phyloP scores from a whole-genome alignment of 2,113 vertebrate species.

The Romanogobio albipinnatus region DNA sequence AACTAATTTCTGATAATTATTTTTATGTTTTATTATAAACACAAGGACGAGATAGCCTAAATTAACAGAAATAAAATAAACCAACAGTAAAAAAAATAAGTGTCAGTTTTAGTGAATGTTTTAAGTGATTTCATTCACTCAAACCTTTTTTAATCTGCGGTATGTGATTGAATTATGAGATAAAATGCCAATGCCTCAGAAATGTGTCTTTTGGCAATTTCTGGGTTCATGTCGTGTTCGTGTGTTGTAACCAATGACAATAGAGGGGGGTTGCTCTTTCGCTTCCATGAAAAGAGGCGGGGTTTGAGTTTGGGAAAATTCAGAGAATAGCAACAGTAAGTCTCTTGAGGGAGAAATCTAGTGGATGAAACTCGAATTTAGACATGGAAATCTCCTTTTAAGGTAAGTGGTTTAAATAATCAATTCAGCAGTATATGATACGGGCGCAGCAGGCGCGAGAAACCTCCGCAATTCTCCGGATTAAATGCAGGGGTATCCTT shows the following conservation, averaged over 20 bases:
- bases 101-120: background rate
- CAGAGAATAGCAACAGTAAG: conserved; percentile 35
- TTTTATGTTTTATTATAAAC: background rate
- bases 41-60: background rate
- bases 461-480: background rate
- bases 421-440: background rate
- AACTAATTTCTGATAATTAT: background rate
- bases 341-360: conserved; percentile 32
- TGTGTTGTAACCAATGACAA: conserved; percentile 49
- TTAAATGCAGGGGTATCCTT: conserved; percentile 1
- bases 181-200: background rate
- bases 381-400: conserved; percentile 53
- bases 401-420: conserved; percentile 49
- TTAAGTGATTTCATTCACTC: background rate
- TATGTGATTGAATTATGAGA: background rate
- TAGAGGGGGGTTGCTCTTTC: conserved; percentile 26
- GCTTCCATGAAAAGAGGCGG: conserved; percentile 61
- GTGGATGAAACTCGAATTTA: conserved; percentile 1
- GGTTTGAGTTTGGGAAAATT: conserved; percentile 53
- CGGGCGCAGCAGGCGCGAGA: background rate
- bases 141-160: too few relatives aligned
- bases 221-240: conserved; percentile 46
- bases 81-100: background rate
- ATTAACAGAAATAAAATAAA: background rate
- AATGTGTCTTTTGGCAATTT: conserved; percentile 45